A percentile compares a stretch with the other conserved stretches of the same genome.
Evolutionary conservation across 2,888 invertebrate species (phyloP).

Genomic region (Tortrix viridana): DNA sequence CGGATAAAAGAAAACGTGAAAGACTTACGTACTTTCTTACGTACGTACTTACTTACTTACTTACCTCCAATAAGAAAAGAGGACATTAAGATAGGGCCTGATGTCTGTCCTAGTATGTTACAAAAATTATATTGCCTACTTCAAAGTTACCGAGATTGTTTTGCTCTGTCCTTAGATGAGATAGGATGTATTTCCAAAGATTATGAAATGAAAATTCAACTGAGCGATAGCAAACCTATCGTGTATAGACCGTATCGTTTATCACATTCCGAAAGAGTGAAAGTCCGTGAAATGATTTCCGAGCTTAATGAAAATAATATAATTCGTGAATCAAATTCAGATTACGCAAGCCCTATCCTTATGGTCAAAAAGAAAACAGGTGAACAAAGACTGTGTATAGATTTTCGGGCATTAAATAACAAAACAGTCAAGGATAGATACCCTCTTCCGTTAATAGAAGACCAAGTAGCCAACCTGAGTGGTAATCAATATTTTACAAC

Average conservation of each 20-base stretch:
- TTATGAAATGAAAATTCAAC: slow-evolving; percentile 19
- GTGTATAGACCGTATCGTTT: slow-evolving; percentile 32
- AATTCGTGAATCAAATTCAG: slow-evolving; percentile 41
- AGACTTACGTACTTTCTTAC: no score
- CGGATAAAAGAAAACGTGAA: no score
- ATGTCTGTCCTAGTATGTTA: background rate
- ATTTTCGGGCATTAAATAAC: no score
- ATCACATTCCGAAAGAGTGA: slow-evolving; percentile 36
- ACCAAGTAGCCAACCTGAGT: no score
- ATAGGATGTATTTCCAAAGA: slow-evolving; percentile 18
- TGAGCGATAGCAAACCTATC: slow-evolving; percentile 15
- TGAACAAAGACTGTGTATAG: no score
- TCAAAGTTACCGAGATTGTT: slow-evolving; percentile 26
- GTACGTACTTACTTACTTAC: no score
- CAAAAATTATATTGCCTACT: slow-evolving; percentile 13
- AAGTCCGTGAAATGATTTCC: slow-evolving; percentile 39
- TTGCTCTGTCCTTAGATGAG: slow-evolving; percentile 24
- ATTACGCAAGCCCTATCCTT: slow-evolving; percentile 43
- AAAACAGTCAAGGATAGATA: no score
- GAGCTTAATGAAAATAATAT: slow-evolving; percentile 42
- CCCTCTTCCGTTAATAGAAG: no score
- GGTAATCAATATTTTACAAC: no score
- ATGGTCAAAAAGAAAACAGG: slow-evolving; percentile 43
- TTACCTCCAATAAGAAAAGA: slow-evolving; percentile 4
- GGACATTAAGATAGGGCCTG: slow-evolving; percentile 7